Percentiles rank a stretch among this genome's conserved stretches.
Conservation (phyloP, 37 sponge, comb jelly and placozoan genomes). For the Beroe forskalii region DNA sequence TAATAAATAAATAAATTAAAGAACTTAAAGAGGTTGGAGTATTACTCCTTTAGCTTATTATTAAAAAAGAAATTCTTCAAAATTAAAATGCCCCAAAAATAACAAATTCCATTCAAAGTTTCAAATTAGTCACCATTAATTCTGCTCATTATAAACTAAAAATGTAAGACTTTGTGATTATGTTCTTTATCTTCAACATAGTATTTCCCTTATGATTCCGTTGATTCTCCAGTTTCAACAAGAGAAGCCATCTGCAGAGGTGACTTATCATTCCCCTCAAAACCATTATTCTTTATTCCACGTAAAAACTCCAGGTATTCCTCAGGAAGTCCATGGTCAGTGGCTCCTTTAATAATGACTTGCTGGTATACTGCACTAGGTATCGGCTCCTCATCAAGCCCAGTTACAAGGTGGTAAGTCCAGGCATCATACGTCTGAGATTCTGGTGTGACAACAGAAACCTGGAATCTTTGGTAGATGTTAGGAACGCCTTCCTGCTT, state of each 20-base stretch:
- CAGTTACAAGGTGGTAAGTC: constrained; percentile 30
- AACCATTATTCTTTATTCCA: constrained; percentile 35
- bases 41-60: too few species aligned
- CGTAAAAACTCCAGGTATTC: constrained; percentile 5
- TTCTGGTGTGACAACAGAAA: background rate
- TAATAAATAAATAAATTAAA: too few species aligned
- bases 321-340: constrained; percentile 34
- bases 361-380: constrained; percentile 38
- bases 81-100: too few species aligned
- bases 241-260: background rate
- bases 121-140: too few species aligned
- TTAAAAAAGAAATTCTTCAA: too few species aligned
- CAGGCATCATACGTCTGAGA: background rate
- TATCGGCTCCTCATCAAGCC: constrained; percentile 20
- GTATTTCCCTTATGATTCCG: too few species aligned
- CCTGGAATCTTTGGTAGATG: background rate
- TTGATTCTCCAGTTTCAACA: too few species aligned
- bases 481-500: constrained; percentile 18
- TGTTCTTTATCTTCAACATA: too few species aligned
- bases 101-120: too few species aligned
- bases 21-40: too few species aligned
- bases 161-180: too few species aligned
- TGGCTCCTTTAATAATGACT: constrained; percentile 3
- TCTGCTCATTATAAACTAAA: too few species aligned
- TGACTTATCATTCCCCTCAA: constrained; percentile 2